A percentile compares a stretch with the other conserved stretches of the same genome.
Evolutionary conservation across 2,113 vertebrate species (phyloP).

Genomic region (Tetrao urogallus): DNA sequence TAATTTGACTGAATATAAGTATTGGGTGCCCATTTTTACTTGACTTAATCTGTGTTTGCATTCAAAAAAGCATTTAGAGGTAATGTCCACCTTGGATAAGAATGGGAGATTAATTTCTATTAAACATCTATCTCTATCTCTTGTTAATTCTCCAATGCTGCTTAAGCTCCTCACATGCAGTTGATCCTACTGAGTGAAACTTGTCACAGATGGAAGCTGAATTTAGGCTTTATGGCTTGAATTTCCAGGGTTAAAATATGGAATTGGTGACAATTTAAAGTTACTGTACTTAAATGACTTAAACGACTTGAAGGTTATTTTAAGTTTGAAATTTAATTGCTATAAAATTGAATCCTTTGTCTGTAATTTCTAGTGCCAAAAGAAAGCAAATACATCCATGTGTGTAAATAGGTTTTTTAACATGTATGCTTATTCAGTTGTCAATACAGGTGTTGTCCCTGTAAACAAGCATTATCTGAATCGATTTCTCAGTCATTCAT

Average conservation of each 20-base stretch:
- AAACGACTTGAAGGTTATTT: not conserved
- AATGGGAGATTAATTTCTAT: not conserved
- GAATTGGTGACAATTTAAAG: not conserved
- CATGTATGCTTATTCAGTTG: constrained; percentile 28
- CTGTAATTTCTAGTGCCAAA: constrained; percentile 48
- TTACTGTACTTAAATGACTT: not conserved
- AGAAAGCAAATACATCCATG: not conserved
- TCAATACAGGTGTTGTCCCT: constrained; percentile 47
- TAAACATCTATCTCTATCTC: not conserved
- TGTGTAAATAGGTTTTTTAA: constrained; percentile 39
- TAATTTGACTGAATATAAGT: constrained; percentile 19
- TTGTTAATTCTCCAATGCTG: not conserved
- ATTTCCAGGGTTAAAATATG: not conserved
- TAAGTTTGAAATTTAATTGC: constrained; percentile 6
- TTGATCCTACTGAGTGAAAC: constrained; percentile 6
- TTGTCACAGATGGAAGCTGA: not conserved
- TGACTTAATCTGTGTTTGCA: constrained; percentile 13
- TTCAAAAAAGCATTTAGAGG: constrained; percentile 13
- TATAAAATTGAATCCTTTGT: constrained; percentile 31
- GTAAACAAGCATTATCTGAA: constrained; percentile 46
- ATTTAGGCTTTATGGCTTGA: not conserved
- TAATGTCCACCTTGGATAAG: not conserved
- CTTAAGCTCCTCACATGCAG: not conserved
- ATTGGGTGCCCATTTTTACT: constrained; percentile 10
- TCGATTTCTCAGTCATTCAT: constrained; percentile 32